phyloP scores from a whole-genome alignment of 2,797 vertebrate species.

The Mareca penelope region DNA sequence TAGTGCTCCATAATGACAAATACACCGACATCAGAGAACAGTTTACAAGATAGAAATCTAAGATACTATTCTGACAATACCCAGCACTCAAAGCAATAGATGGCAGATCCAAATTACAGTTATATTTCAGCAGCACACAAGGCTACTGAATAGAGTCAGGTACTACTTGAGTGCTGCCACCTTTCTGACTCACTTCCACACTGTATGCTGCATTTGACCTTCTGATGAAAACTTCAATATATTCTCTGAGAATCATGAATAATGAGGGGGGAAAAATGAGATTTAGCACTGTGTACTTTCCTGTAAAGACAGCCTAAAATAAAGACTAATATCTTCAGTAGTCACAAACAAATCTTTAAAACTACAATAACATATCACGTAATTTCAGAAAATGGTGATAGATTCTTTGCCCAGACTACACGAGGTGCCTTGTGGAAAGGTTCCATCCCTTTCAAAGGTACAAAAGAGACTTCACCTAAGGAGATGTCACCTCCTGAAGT shows the following conservation, averaged over 20 bases:
- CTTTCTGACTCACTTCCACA: neutral
- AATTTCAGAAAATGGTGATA: neutral
- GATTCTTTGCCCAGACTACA: neutral
- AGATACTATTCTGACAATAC: neutral
- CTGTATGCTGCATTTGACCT: neutral
- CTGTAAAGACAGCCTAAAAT: neutral
- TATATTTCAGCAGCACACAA: neutral
- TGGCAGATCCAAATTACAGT: neutral
- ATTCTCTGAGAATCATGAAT: neutral
- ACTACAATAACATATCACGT: neutral
- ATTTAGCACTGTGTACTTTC: neutral
- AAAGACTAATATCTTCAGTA: neutral
- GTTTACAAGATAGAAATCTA: neutral
- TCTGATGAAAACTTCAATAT: neutral
- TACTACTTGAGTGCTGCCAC: neutral
- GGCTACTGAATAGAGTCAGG: neutral
- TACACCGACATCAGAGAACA: neutral
- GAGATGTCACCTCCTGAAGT: neutral
- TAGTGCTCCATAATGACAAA: neutral
- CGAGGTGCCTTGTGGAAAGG: neutral
- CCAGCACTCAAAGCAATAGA: neutral
- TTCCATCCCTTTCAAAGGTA: neutral
- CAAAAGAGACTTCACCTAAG: no score
- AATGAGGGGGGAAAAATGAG: neutral
- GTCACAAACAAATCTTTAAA: neutral